Conservation (phyloP, 2,113 vertebrate species). For the Zosterops pallidus region DNA sequence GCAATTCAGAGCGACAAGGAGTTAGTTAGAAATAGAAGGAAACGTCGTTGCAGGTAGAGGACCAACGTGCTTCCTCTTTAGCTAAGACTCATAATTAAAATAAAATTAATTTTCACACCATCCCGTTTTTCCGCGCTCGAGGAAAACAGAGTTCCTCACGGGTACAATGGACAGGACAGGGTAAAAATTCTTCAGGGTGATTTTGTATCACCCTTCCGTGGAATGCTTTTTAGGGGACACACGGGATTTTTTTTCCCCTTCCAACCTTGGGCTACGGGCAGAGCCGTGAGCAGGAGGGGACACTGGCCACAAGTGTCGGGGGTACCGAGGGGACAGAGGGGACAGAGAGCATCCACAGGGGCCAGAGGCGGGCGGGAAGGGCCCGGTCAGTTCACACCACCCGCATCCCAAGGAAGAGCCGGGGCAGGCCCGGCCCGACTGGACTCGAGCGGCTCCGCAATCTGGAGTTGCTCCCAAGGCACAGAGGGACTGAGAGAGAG, state of each 20-base stretch:
- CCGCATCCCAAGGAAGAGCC: no score
- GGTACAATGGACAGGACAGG: background rate
- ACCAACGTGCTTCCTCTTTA: background rate
- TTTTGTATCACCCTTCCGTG: background rate
- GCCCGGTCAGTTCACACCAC: rapidly evolving
- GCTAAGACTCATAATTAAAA: background rate
- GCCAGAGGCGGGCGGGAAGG: background rate
- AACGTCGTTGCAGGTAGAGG: background rate
- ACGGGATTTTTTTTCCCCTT: background rate
- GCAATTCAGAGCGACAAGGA: background rate
- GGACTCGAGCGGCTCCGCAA: background rate
- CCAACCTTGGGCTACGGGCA: no score
- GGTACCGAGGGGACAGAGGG: no score
- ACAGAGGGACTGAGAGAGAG: no score
- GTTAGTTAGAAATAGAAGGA: background rate
- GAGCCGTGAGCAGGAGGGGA: background rate
- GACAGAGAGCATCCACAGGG: background rate
- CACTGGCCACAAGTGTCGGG: background rate
- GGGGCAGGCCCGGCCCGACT: background rate
- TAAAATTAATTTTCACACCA: background rate
- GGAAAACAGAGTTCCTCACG: background rate
- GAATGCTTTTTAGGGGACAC: background rate
- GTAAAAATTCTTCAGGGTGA: background rate
- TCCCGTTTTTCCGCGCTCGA: background rate
- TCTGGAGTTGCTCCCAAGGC: background rate